Base-by-base conservation (phyloP, 2,797 vertebrate species). In the Centropyge bicolor region DNA sequence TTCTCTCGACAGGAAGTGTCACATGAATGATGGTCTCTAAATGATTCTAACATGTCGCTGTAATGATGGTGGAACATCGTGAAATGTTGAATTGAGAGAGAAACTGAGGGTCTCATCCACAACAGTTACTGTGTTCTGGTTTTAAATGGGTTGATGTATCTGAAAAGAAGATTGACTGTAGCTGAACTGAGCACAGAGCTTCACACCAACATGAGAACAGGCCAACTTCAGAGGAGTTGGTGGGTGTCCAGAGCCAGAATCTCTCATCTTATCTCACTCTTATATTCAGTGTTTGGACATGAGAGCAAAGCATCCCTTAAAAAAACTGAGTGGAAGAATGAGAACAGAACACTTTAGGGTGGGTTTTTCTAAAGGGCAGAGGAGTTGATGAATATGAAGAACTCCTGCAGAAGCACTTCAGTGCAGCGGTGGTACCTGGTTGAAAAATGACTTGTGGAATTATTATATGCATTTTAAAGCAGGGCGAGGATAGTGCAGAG, bases 391-490 rank as follows among this genome's bases (percentile, higher is more conserved):
- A 31, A 31, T 22, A 35, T 35, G 57, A 57, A 57, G 35, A 56
- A 22, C 2, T 20, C 16, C 17, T 20, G 35, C 20, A 57, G 38
- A 59, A 41, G 35, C 52, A 51, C 24, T 49, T 55, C 22, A 62
- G 41, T 52, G 41, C 5, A 1, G 36, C 41, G 40, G 24, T 1
- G 22, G 35, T 43, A 17, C 13, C 45, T 40, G 31, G 40, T 24
- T 62, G 5, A 78, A 70, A 16, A 70, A 41, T 59, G 24, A 19
- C 49, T 20, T 54, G 24, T 55, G 0, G 5, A 41, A 48, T 69
- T 27, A 65, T 75, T 36, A 17, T 14, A 20, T 76, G 57, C 35
- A 61, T 77, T 81, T 65, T 52, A 70, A 77, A 77, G 38, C 70
- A 51, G 27, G 20, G 22, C 51, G 62, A 35, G 11, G 22, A 20